Evolutionary conservation across 2,888 invertebrate species (phyloP).

Genomic region (Rhagonycha lutea): DNA sequence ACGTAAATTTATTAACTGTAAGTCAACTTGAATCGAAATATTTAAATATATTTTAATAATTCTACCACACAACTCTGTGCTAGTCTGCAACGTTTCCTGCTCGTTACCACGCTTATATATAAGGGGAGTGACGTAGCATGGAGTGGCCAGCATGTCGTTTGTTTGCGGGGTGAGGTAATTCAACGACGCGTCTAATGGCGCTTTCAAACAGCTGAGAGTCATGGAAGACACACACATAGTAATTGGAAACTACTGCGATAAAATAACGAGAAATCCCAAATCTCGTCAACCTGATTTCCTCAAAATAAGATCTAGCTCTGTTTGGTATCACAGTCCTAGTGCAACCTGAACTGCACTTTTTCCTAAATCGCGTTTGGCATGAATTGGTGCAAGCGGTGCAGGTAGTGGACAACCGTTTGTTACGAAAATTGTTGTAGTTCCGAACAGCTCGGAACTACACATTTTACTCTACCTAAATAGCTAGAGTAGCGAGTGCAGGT

Average conservation of each 20-base stretch:
- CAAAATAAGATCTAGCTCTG: not conserved
- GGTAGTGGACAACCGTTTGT: no score
- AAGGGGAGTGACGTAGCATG: constrained; percentile 25
- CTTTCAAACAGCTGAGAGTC: constrained; percentile 34
- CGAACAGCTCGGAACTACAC: no score
- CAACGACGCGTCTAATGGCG: constrained; percentile 35
- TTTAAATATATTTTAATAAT: not conserved
- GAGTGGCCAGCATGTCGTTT: constrained; percentile 22
- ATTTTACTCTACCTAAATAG: no score
- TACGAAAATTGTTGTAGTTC: no score
- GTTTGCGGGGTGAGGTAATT: constrained; percentile 23
- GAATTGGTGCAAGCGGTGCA: no score
- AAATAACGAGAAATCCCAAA: not conserved
- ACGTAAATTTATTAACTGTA: not conserved
- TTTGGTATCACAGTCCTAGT: no score
- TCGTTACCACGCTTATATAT: constrained; percentile 28
- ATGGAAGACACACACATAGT: constrained; percentile 10
- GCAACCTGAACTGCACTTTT: no score
- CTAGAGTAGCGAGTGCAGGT: no score
- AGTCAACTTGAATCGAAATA: not conserved
- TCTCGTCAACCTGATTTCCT: not conserved
- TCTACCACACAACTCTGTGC: not conserved
- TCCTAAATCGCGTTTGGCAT: no score
- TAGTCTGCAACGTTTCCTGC: constrained; percentile 39
- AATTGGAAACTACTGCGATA: constrained; percentile 20